phyloP scores from a whole-genome alignment of 2,113 vertebrate genomes.

The Halichoerus grypus region DNA sequence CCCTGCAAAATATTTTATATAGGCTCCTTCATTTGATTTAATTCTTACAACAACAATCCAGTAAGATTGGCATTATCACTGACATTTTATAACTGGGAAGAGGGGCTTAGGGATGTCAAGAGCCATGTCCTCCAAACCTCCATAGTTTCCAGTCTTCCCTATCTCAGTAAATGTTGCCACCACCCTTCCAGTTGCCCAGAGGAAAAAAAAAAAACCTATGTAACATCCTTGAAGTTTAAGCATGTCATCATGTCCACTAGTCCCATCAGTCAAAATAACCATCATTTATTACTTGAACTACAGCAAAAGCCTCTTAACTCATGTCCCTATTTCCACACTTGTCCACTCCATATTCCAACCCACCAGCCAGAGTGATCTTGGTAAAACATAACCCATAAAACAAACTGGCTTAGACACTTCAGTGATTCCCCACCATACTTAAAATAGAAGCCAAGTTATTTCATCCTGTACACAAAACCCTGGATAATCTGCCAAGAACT shows the following conservation, averaged over 20 bases:
- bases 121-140: background rate
- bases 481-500: background rate
- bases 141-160: too few relatives aligned
- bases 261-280: background rate
- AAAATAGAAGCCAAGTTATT: background rate
- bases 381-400: background rate
- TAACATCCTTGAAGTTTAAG: background rate
- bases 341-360: background rate
- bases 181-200: background rate
- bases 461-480: background rate
- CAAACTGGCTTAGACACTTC: background rate
- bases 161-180: background rate
- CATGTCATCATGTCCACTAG: background rate
- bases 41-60: background rate
- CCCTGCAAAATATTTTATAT: background rate
- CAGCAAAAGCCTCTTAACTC: background rate
- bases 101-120: background rate
- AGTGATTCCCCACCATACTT: background rate
- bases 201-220: background rate
- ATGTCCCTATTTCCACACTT: background rate
- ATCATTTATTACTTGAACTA: background rate
- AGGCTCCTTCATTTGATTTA: constrained; percentile 17
- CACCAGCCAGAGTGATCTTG: background rate
- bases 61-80: background rate
- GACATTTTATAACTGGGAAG: background rate